A percentile compares a stretch with the other conserved stretches of the same genome.
Evolutionary conservation across 2,888 invertebrate species (phyloP).

Genomic region (Crematogaster levior): DNA sequence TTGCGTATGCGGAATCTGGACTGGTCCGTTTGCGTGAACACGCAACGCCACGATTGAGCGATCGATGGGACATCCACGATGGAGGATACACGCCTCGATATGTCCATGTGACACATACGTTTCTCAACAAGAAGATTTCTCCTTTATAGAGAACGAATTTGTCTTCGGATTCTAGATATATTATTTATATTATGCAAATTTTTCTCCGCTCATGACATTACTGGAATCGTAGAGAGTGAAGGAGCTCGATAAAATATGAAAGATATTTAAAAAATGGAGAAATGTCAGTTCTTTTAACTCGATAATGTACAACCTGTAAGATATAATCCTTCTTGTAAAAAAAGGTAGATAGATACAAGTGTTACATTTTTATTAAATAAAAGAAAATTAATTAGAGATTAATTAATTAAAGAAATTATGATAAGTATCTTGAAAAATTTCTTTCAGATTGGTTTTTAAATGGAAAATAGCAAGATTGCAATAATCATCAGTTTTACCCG

Average conservation of each 20-base stretch:
- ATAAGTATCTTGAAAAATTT: neutral
- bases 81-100: neutral
- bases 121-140: neutral
- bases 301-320: neutral
- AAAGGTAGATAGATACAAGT: neutral
- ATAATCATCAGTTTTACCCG: neutral
- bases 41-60: constrained; percentile 22
- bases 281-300: neutral
- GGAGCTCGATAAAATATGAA: neutral
- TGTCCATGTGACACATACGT: neutral
- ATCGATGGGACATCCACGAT: constrained; percentile 25
- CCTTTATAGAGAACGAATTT: constrained; percentile 43
- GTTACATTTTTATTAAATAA: neutral
- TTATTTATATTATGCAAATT: neutral
- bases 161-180: neutral
- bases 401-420: neutral
- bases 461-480: neutral
- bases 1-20: constrained; percentile 22
- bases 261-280: neutral
- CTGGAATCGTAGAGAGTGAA: no score
- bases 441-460: neutral
- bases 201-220: neutral
- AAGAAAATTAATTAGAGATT: neutral
- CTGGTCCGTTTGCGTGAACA: constrained; percentile 24
- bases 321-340: neutral